Base-by-base conservation (phyloP, 2,888 invertebrate genomes). In the Ashinkailepas kermadecensis region DNA sequence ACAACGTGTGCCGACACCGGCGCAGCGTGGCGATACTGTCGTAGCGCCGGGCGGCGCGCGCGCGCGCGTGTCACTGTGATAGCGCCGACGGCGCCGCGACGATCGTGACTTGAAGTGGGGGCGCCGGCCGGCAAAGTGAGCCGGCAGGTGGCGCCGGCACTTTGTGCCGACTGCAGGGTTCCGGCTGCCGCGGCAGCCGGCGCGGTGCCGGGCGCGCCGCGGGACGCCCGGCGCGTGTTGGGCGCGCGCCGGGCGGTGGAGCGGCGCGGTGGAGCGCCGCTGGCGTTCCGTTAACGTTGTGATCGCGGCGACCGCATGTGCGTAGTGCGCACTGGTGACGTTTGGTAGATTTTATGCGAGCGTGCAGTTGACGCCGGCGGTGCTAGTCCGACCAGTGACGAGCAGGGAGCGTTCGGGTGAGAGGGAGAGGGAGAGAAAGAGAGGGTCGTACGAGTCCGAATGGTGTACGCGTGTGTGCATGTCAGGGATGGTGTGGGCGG, bases 11-110 rank as follows among this genome's bases (percentile, higher is more conserved):
- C 85, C 85, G 87, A 82, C 91, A 93, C 83, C 91, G 95, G 86
- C 91, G 94, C 86, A 95, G 96, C 89, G 94, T 96, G 86, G 97
- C 97, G 88, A 88, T 90, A 81, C 86, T 89, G 58, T 89, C 89
- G 82, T 90, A 88, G 88, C 83, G 83, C 58, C 23, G n/a, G 21
- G 81, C 54, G 13, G 18, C 18, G 67, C 13, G 7, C 25, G n/a
- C 13, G n/a, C n/a, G n/a, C n/a, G n/a, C n/a, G 25, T 11, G 3
- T 13, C 10, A 4, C 67, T 67, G 67, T 67, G 67, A 67, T 67
- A 67, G 8, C 65, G 65, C n/a, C n/a, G n/a, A 23, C n/a, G 18
- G 64, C 18, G 18, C 64, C 18, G 64, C 65, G 23, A 39, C 39
- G 39, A 39, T 39, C 39, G 39, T 39, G 39, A 39, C 39, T 39